Conservation (phyloP, 2,888 invertebrate species). For the Leptinotarsa haldemani region DNA sequence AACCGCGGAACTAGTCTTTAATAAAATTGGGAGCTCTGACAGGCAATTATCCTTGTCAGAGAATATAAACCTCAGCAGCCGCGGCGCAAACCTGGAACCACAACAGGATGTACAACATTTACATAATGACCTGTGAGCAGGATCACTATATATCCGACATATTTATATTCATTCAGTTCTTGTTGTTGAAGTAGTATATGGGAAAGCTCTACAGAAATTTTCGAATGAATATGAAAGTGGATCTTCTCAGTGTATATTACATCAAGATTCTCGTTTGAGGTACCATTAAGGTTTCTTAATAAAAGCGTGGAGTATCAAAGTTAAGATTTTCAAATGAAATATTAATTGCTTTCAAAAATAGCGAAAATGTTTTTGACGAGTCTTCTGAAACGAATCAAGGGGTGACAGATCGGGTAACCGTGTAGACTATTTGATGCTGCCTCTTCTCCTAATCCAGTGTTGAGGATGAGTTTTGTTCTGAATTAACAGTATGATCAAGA, state of each 20-base stretch:
- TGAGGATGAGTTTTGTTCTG: too few relatives aligned
- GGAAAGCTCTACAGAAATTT: not conserved
- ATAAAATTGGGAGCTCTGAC: conserved; percentile 7
- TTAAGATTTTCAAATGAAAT: too few relatives aligned
- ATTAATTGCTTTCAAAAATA: too few relatives aligned
- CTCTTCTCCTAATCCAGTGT: too few relatives aligned
- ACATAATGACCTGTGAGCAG: conserved; percentile 34
- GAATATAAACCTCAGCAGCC: conserved; percentile 3
- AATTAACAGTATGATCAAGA: too few relatives aligned
- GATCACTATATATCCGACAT: conserved; percentile 16
- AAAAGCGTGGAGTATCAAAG: too few relatives aligned
- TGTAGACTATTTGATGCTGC: too few relatives aligned
- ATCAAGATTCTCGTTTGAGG: not conserved
- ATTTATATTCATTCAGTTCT: conserved; percentile 8
- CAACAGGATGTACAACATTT: conserved; percentile 39
- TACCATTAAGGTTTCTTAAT: too few relatives aligned
- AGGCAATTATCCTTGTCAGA: conserved; percentile 10
- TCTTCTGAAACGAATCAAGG: too few relatives aligned
- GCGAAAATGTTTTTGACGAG: too few relatives aligned
- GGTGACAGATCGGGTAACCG: too few relatives aligned
- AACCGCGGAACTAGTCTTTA: conserved; percentile 1
- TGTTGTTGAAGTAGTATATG: not conserved
- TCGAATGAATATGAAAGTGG: not conserved
- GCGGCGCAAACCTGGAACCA: conserved; percentile 20
- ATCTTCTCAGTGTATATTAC: too few relatives aligned